Evolutionary conservation across 2,888 invertebrate species (phyloP).

Genomic region (Eugnorisma glareosa): DNA sequence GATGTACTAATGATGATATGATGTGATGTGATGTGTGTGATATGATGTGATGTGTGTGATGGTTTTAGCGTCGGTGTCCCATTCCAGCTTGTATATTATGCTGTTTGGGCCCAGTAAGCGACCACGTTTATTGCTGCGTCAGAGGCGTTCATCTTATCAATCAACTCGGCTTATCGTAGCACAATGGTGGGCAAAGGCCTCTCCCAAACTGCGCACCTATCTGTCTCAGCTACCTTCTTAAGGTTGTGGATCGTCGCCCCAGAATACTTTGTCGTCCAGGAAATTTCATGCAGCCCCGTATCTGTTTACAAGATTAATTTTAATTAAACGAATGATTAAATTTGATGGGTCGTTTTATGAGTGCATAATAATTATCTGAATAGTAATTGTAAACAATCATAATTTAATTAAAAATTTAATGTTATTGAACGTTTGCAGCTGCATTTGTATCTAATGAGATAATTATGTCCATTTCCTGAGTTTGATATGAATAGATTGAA

Average conservation of each 20-base stretch:
- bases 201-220: background rate
- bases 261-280: background rate
- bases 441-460: slow-evolving; percentile 10
- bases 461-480: slow-evolving; percentile 31
- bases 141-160: background rate
- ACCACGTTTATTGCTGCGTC: too few relatives aligned
- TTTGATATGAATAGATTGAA: background rate
- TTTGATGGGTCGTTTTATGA: background rate
- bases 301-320: background rate
- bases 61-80: too few relatives aligned
- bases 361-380: background rate
- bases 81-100: too few relatives aligned
- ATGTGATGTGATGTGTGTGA: too few relatives aligned
- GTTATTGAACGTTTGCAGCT: background rate
- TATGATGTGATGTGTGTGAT: too few relatives aligned
- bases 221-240: background rate
- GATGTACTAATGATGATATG: too few relatives aligned
- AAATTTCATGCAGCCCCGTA: background rate
- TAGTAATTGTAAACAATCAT: background rate
- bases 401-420: background rate
- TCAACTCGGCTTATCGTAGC: background rate
- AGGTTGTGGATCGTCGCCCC: too few relatives aligned
- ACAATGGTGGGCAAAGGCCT: background rate
- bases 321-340: background rate
- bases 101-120: background rate